Base-by-base conservation (phyloP, 1,140 invertebrate genomes). In the Microplitis mediator region DNA sequence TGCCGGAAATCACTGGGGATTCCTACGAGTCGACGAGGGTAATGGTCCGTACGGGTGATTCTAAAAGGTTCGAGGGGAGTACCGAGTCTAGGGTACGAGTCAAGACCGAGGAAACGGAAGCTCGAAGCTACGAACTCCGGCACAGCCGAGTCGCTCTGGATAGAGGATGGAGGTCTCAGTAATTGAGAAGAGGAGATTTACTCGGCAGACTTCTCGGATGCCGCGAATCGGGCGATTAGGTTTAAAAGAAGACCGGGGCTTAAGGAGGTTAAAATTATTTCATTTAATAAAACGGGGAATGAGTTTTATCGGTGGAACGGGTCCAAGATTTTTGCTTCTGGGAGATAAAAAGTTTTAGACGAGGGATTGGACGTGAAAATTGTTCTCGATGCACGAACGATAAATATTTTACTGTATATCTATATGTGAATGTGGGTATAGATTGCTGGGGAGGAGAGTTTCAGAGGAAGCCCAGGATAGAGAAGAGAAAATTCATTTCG, bases 131-230 rank as follows among this genome's bases (percentile, higher is more conserved):
- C 23, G 75, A 74, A 58, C 51, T 13, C 34, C 61, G 56, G 67
- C 50, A 52, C 51, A 54, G 63, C 65, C 34, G 63, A 72, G 65
- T 14, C 13, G 51, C 65, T 16, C 58, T 51, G 39, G 39, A 45
- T 45, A 5, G 5, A 45, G 23, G 39, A 45, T 45, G 35, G 36
- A 45, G 56, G 67, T 71, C 70, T 61, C 56, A 84, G 85, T 86
- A 87, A 87, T 87, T 86, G 84, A 85, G 85, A 86, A 86, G 81
- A 83, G 82, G 84, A 86, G 84, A 87, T 85, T 86, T 85, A 86
- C 83, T 85, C 81, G 77, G 77, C 77, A 36, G 72, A 61, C 72
- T 74, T 78, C 79, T 77, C 75, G 75, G 75, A 70, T 64, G 74
- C 63, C 69, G 78, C 76, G 73, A 69, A 72, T 50, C 39, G 52